Conservation (phyloP, 2,797 vertebrate genomes). For the Notamacropus eugenii region DNA sequence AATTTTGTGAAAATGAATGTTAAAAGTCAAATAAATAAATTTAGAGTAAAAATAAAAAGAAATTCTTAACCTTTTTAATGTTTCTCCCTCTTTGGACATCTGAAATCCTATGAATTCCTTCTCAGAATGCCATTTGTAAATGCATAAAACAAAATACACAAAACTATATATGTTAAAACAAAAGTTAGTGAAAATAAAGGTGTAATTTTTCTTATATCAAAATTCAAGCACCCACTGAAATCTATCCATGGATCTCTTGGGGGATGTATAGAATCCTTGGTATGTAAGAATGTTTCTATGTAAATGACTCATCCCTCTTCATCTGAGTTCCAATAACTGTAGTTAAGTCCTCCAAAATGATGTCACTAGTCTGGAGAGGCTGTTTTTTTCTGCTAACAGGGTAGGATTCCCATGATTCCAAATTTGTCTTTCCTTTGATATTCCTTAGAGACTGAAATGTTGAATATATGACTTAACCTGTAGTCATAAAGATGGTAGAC, state of each 20-base stretch:
- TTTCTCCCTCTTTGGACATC: not conserved
- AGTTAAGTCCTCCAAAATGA: not conserved
- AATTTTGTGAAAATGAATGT: too few relatives aligned
- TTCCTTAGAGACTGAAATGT: not conserved
- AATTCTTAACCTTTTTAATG: not conserved
- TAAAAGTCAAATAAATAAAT: too few relatives aligned
- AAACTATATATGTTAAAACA: not conserved
- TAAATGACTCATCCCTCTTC: not conserved
- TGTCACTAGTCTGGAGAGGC: not conserved
- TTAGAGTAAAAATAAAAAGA: not conserved
- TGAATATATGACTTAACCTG: not conserved
- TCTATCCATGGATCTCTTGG: not conserved
- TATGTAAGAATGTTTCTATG: not conserved
- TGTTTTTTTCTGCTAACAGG: not conserved
- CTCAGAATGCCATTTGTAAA: not conserved
- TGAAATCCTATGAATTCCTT: not conserved
- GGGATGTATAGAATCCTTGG: not conserved
- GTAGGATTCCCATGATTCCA: not conserved
- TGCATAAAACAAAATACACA: not conserved
- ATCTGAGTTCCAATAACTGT: not conserved
- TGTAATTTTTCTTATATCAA: not conserved
- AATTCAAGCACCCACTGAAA: not conserved
- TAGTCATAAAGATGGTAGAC: not conserved
- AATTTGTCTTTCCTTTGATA: not conserved
- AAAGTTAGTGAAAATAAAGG: not conserved